Evolutionary conservation across 2,113 vertebrate species (phyloP), one percentile per base, ranked within the genome.

Genomic region (Xyrauchen texanus): DNA sequence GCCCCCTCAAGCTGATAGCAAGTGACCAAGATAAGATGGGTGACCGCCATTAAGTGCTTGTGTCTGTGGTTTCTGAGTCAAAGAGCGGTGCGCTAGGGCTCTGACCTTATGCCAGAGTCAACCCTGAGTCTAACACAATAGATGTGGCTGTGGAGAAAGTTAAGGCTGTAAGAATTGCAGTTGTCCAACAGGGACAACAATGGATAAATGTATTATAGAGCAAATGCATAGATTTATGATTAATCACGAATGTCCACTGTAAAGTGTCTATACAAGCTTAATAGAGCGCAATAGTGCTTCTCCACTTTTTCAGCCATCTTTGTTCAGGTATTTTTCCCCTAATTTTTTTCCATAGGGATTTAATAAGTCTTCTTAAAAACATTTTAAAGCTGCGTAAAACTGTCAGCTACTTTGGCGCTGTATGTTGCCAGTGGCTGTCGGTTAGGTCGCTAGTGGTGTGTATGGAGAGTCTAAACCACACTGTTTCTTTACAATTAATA

Each of bases 1-100:
- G 61, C 15, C 70, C 52, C 68, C 49, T 52, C 47, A 7, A 63
- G 46, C 72, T 5, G 76, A 88, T 81, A 81, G 84, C 52, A 76
- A 87, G 87, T 84, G 88, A 75, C 80, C 8, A 63, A 81, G 68
- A 87, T 71, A 71, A 76, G 86, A 86, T 85, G 82, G 85, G 82
- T 86, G 87, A 90, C 91, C 83, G 81, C 81, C 74, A 87, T 86
- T 91, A 88, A 90, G 85, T 88, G 90, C 88, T 87, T 69, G 74
- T 87, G 84, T 90, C 86, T 84, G 86, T 88, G 42, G 74, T 90
- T 91, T 90, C 73, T 84, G 85, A 88, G 87, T 91, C 88, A 90
- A 71, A 84, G 84, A 90, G 82, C 87, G 66, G 74, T 8, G 10
- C 71, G 75, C 77, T 74, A 72, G 64, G 11, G 64, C 78, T 34